Percentiles rank a stretch among this genome's conserved stretches.
Evolutionary conservation across 2,888 invertebrate species (phyloP).

Genomic region (Campoletis raptor): DNA sequence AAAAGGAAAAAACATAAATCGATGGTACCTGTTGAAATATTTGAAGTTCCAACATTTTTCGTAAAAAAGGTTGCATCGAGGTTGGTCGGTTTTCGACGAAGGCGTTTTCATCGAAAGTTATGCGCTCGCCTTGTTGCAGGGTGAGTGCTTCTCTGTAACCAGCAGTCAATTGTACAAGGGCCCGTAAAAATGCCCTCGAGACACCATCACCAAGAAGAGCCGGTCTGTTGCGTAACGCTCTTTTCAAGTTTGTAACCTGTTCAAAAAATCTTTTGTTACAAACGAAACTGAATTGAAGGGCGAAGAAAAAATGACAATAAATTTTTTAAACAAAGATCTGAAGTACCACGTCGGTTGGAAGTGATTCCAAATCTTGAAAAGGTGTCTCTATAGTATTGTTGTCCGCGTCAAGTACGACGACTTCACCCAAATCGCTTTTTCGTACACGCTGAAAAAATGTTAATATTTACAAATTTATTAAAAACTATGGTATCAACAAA

Average conservation of each 20-base stretch:
- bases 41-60: slow-evolving; percentile 96
- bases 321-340: neutral
- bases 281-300: slow-evolving; percentile 8
- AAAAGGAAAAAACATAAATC: slow-evolving; percentile 4
- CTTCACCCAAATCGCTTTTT: slow-evolving; percentile 95
- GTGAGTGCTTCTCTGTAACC: slow-evolving; percentile 96
- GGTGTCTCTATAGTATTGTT: slow-evolving; percentile 94
- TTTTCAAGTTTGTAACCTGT: slow-evolving; percentile 91
- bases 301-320: slow-evolving; percentile 6
- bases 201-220: slow-evolving; percentile 95
- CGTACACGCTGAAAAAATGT: slow-evolving; percentile 88
- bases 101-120: slow-evolving; percentile 94
- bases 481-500: neutral
- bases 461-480: neutral
- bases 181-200: slow-evolving; percentile 95
- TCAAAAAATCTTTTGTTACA: slow-evolving; percentile 73
- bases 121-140: slow-evolving; percentile 89
- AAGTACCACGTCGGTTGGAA: slow-evolving; percentile 95
- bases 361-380: slow-evolving; percentile 94
- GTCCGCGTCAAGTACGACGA: slow-evolving; percentile 97
- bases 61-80: slow-evolving; percentile 94
- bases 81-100: slow-evolving; percentile 95
- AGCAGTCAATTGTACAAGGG: slow-evolving; percentile 97
- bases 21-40: slow-evolving; percentile 94
- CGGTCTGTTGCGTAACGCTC: slow-evolving; percentile 91